Evolutionary conservation across 2,888 invertebrate species (phyloP), one percentile per base, ranked within the genome.

Genomic region (Allolobophora icterica): DNA sequence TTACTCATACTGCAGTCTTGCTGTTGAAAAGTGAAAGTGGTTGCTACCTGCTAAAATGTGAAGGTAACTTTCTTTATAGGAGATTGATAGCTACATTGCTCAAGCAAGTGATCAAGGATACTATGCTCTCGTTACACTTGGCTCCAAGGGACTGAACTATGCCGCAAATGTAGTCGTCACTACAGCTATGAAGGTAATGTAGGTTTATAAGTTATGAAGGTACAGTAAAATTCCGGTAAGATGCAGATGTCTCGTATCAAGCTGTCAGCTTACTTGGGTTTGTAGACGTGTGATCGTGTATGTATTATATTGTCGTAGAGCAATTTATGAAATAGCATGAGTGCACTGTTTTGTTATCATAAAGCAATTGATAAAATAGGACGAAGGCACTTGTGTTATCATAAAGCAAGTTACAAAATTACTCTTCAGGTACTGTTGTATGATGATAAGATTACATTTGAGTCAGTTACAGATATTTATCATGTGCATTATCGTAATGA

Each of bases 81-180:
- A 98, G 96, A 98, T 98, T 95, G 98, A 98, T 96, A 98, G 98
- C 94, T 98, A 98, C 95, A 97, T 98, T 94, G 97, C 97, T 91
- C 97, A 97, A 96, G 98, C 98, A 93, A 98, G 98, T 95, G 98
- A 98, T 94, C 98, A 98, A 95, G 98, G 98, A 94, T 98, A 98
- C 96, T 97, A 97, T 94, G 98, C 98, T 84, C 97, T 98, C 93
- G 96, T 98, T 93, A 97, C 97, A 94, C 96, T 98, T 93, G 98
- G 98, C 93, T 97, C 97, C 89, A 97, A 97, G 95, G 98, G 98
- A 93, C 97, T 98, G 92, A 97, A 98, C 95, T 98, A 97, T 96
- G 98, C 98, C 93, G 97, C 98, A 97, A 95, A 94, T 93, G 94
- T 94, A 42, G 94, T 95, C 30, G 93, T 95, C 84, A 94, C 92